These are phyloP conservation scores for Dicerorhinus sumatrensis DNA, from an alignment of 2,113 vertebrate species.

Conservation along the genomic window DNA sequence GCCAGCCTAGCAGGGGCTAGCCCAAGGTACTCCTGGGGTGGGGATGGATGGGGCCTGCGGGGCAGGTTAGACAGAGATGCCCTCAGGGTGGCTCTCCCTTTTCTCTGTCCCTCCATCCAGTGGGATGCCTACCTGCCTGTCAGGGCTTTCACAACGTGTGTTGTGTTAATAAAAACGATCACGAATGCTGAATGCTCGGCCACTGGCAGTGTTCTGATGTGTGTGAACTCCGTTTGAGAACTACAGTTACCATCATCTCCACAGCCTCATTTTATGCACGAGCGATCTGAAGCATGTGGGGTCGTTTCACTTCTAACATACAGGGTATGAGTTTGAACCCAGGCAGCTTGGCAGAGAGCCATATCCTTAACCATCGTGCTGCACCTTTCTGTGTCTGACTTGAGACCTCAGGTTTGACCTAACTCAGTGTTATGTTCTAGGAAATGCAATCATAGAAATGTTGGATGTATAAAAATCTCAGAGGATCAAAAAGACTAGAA, in stretches of 20 bases:
- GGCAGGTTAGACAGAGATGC: neutral
- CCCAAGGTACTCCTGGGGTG: neutral
- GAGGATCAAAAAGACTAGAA: neutral
- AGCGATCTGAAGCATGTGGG: no score
- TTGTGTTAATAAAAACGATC: neutral
- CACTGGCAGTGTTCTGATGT: accelerated
- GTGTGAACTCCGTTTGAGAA: neutral
- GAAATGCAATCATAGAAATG: neutral
- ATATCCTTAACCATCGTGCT: neutral
- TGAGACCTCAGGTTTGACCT: neutral
- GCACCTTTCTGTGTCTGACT: neutral
- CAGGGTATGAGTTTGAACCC: neutral
- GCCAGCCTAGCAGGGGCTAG: no score
- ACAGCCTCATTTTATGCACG: accelerated
- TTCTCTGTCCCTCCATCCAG: neutral
- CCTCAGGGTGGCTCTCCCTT: neutral
- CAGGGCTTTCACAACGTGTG: neutral
- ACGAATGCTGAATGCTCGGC: accelerated
- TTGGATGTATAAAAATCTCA: neutral
- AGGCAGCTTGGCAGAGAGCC: neutral
- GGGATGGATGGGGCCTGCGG: neutral
- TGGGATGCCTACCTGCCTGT: neutral
- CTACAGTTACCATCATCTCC: accelerated
- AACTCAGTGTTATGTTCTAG: neutral
- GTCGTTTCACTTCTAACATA: neutral